A percentile compares a stretch with the other conserved stretches of the same genome.
phyloP scores from a whole-genome alignment of 2,113 vertebrate species.

The Rhinolophus ferrumequinum region DNA sequence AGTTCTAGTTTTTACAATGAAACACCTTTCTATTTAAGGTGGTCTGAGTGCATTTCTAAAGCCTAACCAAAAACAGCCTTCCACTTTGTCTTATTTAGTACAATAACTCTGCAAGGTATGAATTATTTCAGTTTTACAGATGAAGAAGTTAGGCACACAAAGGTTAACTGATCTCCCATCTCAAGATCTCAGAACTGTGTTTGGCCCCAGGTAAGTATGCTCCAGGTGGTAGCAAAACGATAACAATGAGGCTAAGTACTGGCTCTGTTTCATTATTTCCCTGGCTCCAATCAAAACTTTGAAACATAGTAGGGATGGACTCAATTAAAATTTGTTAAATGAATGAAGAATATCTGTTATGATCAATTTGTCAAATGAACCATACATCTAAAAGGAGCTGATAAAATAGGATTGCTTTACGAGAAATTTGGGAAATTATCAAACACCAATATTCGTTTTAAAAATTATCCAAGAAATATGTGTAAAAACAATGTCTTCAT shows the following conservation, averaged over 20 bases:
- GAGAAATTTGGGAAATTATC: conserved; percentile 38
- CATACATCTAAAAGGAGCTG: background rate
- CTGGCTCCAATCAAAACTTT: background rate
- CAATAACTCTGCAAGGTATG: background rate
- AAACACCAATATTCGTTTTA: background rate
- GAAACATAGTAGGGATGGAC: background rate
- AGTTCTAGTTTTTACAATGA: background rate
- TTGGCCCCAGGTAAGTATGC: background rate
- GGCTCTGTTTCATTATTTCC: background rate
- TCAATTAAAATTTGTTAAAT: background rate
- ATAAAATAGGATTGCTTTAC: background rate
- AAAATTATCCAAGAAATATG: background rate
- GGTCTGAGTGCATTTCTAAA: background rate
- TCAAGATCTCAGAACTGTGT: background rate
- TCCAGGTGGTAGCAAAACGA: background rate
- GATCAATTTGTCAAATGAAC: background rate
- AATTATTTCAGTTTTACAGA: background rate
- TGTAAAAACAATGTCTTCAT: background rate
- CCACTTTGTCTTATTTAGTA: background rate
- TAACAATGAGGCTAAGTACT: background rate
- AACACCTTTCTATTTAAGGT: background rate
- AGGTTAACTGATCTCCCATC: background rate
- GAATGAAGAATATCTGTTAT: background rate
- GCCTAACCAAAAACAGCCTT: background rate
- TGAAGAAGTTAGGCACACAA: background rate